A percentile compares a stretch with the other conserved stretches of the same genome.
These are phyloP conservation scores for Diacarnus erythraeanus DNA, from an alignment of 37 sponge, comb jelly and placozoan species.

Conservation along the genomic window DNA sequence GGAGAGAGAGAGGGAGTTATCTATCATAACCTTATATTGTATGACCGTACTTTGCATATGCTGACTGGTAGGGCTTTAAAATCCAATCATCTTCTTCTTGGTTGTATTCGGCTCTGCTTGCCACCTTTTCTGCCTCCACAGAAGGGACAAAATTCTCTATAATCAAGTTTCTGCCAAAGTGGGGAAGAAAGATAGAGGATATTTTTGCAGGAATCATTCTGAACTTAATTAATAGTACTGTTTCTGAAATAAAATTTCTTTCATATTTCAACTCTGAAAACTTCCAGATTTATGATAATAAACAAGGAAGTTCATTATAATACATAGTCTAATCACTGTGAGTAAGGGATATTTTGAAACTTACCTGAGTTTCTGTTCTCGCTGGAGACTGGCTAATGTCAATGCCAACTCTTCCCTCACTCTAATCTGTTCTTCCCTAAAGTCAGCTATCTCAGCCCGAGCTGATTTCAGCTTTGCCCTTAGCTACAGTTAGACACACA, in stretches of 20 bases:
- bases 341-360: too few relatives aligned
- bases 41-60: background rate
- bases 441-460: slow-evolving; percentile 71
- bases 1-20: background rate
- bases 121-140: slow-evolving; percentile 59
- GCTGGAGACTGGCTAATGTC: slow-evolving; percentile 66
- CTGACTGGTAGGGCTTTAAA: slow-evolving; percentile 36
- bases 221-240: background rate
- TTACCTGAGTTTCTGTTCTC: slow-evolving; percentile 80
- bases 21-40: background rate
- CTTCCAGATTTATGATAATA: too few relatives aligned
- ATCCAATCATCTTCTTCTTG: slow-evolving; percentile 87
- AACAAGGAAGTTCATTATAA: too few relatives aligned
- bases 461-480: slow-evolving; percentile 67
- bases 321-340: too few relatives aligned
- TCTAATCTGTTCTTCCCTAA: slow-evolving; percentile 59
- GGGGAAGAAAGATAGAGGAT: background rate
- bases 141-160: slow-evolving; percentile 89
- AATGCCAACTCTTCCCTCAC: slow-evolving; percentile 63
- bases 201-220: background rate
- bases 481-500: slow-evolving; percentile 45
- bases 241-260: background rate
- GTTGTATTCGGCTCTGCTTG: slow-evolving; percentile 67
- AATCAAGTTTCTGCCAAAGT: slow-evolving; percentile 59
- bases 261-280: too few relatives aligned